Percentiles rank a stretch among this genome's conserved stretches.
These are phyloP conservation scores for Drosophila mercatorum DNA, from an alignment of 2,888 invertebrate genomes.

Conservation along the genomic window DNA sequence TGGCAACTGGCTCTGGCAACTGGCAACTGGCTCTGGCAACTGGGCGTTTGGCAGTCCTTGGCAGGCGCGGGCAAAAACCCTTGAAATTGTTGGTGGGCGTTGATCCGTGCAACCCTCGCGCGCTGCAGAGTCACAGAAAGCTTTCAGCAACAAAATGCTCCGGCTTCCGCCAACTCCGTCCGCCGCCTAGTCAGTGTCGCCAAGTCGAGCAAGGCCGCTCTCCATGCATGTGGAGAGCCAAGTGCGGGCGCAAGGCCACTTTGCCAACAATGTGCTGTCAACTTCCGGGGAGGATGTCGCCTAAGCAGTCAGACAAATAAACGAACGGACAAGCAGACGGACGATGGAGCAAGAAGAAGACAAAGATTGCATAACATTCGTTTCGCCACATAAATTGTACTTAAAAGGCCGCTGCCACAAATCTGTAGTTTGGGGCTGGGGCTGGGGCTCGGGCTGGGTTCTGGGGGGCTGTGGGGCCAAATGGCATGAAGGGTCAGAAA, in stretches of 20 bases:
- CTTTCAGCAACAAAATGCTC: conserved; percentile 81
- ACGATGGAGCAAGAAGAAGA: conserved; percentile 32
- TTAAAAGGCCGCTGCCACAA: conserved; percentile 79
- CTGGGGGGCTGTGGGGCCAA: conserved; percentile 12
- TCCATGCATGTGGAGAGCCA: conserved; percentile 17
- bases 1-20: conserved; percentile 30
- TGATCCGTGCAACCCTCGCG: conserved; percentile 83
- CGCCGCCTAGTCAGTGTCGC: conserved; percentile 48
- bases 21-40: conserved; percentile 30
- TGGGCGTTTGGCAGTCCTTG: conserved; percentile 51
- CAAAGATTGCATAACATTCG: conserved; percentile 74
- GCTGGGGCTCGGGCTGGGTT: neutral
- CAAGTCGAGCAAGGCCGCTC: conserved; percentile 72
- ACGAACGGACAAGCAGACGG: conserved; percentile 37
- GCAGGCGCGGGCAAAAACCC: conserved; percentile 69
- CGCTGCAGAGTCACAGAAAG: conserved; percentile 55
- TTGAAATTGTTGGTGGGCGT: conserved; percentile 82
- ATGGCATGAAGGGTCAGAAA: conserved; percentile 24
- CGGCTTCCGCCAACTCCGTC: conserved; percentile 67
- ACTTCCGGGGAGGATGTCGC: conserved; percentile 81
- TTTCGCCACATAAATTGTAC: conserved; percentile 81
- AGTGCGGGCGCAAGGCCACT: conserved; percentile 65
- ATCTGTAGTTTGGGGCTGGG: conserved; percentile 44
- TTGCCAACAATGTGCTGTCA: conserved; percentile 81
- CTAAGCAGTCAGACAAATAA: conserved; percentile 76